A percentile compares a stretch with the other conserved stretches of the same genome.
phyloP scores from a whole-genome alignment of 2,797 vertebrate species.

The Ctenopoma kingsleyae region DNA sequence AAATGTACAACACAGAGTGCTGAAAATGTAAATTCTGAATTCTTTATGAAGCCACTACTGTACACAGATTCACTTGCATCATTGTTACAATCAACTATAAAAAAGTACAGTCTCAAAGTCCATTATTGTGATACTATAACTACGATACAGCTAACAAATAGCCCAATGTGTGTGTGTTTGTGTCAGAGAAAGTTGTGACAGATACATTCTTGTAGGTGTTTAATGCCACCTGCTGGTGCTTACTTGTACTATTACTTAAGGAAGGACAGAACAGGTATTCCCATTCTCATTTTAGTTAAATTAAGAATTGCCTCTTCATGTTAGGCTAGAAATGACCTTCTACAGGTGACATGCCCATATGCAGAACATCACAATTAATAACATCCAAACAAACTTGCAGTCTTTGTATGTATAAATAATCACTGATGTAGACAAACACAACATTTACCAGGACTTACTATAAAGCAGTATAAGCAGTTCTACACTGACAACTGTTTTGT shows the following conservation, averaged over 20 bases:
- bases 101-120: neutral
- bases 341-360: neutral
- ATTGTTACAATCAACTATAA: neutral
- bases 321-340: neutral
- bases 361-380: neutral
- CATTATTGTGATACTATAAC: neutral
- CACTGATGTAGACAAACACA: neutral
- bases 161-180: no score
- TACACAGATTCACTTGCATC: neutral
- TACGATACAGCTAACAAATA: neutral
- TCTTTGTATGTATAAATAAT: neutral
- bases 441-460: neutral
- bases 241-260: conserved; percentile 7
- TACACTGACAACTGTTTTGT: neutral
- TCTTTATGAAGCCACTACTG: neutral
- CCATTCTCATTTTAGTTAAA: neutral
- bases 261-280: neutral
- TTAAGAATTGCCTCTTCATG: neutral
- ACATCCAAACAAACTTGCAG: neutral
- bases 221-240: conserved; percentile 66
- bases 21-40: neutral
- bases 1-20: neutral
- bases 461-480: neutral
- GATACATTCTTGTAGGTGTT: conserved; percentile 19
- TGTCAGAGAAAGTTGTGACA: no score